Percentiles rank a stretch among this genome's conserved stretches.
These are phyloP conservation scores for Achlya flavicornis DNA, from an alignment of 2,888 invertebrate species.

Conservation along the genomic window DNA sequence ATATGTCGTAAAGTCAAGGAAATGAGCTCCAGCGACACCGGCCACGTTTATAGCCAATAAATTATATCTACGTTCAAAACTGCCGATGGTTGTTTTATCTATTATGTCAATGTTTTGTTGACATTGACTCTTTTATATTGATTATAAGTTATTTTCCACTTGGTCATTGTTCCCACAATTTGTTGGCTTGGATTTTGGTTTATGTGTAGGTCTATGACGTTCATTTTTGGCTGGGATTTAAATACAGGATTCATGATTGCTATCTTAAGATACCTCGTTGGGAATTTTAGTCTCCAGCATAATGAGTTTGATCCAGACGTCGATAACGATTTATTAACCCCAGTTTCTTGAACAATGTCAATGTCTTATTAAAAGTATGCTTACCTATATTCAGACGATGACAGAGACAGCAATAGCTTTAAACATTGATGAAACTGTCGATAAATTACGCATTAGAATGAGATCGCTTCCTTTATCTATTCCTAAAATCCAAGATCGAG, in stretches of 20 bases:
- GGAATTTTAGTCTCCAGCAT: no score
- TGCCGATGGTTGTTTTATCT: not conserved
- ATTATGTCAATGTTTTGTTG: conserved; percentile 2
- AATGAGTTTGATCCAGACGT: no score
- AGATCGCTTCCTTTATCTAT: not conserved
- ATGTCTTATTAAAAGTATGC: no score
- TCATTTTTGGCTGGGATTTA: no score
- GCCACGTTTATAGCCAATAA: not conserved
- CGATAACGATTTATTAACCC: no score
- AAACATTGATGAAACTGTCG: no score
- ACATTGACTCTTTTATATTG: not conserved
- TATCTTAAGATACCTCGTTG: no score
- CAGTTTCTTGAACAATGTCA: no score
- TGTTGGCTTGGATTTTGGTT: not conserved
- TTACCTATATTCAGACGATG: no score
- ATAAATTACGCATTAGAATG: not conserved
- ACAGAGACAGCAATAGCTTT: no score
- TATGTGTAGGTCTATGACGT: not conserved
- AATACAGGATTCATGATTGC: no score
- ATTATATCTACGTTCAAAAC: conserved; percentile 5
- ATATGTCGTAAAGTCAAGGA: not conserved
- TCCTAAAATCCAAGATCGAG: not conserved
- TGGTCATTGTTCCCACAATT: not conserved
- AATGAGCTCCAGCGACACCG: conserved; percentile 6
- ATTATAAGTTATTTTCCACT: not conserved